Conservation (phyloP, 2,888 invertebrate genomes). For the Andrena trimmerana region DNA sequence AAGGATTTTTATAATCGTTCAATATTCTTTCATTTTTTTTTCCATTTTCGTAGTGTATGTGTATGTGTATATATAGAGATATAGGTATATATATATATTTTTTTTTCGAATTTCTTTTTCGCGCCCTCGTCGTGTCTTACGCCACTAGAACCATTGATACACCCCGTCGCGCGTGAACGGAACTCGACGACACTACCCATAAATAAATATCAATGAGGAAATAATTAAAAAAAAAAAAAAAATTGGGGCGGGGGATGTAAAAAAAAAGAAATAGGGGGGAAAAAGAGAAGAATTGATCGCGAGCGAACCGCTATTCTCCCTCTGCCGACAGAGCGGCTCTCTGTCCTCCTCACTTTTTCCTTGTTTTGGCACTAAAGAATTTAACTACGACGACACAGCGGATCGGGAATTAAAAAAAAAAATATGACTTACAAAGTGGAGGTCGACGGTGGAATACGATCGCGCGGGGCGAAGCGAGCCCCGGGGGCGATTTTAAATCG, state of each 20-base stretch:
- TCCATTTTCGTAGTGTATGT: slow-evolving; percentile 50
- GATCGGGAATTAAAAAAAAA: background rate
- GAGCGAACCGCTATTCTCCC: slow-evolving; percentile 14
- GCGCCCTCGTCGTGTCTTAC: slow-evolving; percentile 14
- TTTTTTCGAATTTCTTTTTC: slow-evolving; percentile 12
- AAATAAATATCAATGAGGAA: slow-evolving; percentile 59
- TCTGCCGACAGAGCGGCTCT: slow-evolving; percentile 5
- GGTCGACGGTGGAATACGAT: background rate
- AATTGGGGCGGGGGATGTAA: background rate
- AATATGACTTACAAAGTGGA: background rate
- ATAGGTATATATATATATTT: slow-evolving; percentile 36
- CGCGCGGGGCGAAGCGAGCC: background rate
- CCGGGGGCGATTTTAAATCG: background rate
- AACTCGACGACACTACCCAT: slow-evolving; percentile 51
- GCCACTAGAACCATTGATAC: slow-evolving; percentile 39
- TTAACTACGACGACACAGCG: slow-evolving; percentile 58
- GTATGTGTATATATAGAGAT: slow-evolving; percentile 12
- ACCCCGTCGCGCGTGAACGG: slow-evolving; percentile 17
- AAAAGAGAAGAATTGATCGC: slow-evolving; percentile 6
- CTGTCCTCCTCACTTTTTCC: background rate
- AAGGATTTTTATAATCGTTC: slow-evolving; percentile 84
- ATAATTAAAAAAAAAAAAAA: slow-evolving; percentile 34
- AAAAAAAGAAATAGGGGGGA: background rate
- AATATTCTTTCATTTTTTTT: slow-evolving; percentile 61
- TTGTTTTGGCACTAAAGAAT: slow-evolving; percentile 81